These are phyloP conservation scores for Drosophila cracens DNA, from an alignment of 2,888 invertebrate species.

Conservation along the genomic window DNA sequence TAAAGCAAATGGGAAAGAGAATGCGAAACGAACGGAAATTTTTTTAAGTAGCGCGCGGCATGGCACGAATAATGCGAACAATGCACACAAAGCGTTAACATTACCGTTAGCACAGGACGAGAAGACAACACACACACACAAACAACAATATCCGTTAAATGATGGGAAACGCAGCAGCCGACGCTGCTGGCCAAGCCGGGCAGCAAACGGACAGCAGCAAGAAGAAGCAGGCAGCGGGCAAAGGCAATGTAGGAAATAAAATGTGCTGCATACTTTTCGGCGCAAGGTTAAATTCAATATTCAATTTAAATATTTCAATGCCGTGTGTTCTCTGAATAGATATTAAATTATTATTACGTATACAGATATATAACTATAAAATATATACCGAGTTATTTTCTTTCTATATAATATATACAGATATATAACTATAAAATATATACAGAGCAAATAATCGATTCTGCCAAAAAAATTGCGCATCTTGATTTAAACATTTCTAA, in stretches of 20 bases:
- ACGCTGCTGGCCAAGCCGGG: conserved; percentile 16
- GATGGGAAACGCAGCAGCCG: conserved; percentile 64
- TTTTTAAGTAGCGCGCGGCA: conserved; percentile 71
- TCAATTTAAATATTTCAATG: conserved; percentile 20
- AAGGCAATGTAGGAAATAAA: conserved; percentile 24
- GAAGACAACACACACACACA: conserved; percentile 10
- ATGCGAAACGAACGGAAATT: conserved; percentile 66
- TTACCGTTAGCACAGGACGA: conserved; percentile 35
- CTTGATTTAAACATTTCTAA: neutral
- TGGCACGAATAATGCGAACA: conserved; percentile 61
- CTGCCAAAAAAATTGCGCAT: neutral
- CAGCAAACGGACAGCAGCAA: neutral
- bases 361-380: no score
- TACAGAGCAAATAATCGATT: neutral
- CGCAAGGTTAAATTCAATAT: neutral
- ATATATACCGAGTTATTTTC: no score
- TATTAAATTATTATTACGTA: no score
- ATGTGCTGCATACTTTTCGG: conserved; percentile 47
- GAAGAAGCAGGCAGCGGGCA: conserved; percentile 1
- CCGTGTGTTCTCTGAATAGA: neutral
- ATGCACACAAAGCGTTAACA: conserved; percentile 67
- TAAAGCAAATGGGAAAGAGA: conserved; percentile 29
- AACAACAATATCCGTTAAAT: conserved; percentile 27
- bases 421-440: no score
- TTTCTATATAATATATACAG: no score